Conservation (phyloP, 2,113 vertebrate genomes). For the Polyodon spathula region DNA sequence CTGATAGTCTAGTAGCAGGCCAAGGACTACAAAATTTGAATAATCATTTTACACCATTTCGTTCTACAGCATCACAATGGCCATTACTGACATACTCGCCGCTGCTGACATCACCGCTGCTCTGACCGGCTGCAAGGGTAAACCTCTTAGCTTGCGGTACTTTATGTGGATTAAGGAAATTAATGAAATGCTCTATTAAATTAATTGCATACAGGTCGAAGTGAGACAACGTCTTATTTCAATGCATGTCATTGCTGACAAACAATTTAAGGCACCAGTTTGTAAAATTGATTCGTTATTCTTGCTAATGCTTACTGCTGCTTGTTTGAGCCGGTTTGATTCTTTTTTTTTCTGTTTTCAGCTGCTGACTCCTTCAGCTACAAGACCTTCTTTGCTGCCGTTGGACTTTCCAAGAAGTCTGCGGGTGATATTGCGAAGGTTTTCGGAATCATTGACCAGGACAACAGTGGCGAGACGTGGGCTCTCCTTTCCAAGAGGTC, state of each 20-base stretch:
- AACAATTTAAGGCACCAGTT: too few species aligned
- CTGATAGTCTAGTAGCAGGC: too few species aligned
- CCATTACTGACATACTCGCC: constrained; percentile 52
- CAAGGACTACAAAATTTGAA: too few species aligned
- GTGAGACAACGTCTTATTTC: too few species aligned
- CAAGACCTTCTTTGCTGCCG: constrained; percentile 44
- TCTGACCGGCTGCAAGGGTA: constrained; percentile 58
- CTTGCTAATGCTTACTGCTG: background rate
- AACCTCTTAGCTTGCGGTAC: constrained; percentile 12
- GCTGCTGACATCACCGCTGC: constrained; percentile 54
- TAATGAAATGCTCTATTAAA: too few species aligned
- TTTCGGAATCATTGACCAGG: constrained; percentile 54
- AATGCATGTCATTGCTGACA: too few species aligned
- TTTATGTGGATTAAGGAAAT: too few species aligned
- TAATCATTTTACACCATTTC: too few species aligned
- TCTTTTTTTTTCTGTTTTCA: constrained; percentile 24
- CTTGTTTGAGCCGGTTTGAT: background rate
- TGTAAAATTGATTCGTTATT: too few species aligned
- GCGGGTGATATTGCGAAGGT: constrained; percentile 44
- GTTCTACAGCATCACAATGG: constrained; percentile 32
- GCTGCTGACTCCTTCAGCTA: constrained; percentile 48
- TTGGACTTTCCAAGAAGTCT: constrained; percentile 51
- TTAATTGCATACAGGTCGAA: too few species aligned
- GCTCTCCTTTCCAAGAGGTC: too few species aligned
- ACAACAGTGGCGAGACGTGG: constrained; percentile 53